Conservation (phyloP, 2,113 vertebrate species). For the Mastomys coucha region DNA sequence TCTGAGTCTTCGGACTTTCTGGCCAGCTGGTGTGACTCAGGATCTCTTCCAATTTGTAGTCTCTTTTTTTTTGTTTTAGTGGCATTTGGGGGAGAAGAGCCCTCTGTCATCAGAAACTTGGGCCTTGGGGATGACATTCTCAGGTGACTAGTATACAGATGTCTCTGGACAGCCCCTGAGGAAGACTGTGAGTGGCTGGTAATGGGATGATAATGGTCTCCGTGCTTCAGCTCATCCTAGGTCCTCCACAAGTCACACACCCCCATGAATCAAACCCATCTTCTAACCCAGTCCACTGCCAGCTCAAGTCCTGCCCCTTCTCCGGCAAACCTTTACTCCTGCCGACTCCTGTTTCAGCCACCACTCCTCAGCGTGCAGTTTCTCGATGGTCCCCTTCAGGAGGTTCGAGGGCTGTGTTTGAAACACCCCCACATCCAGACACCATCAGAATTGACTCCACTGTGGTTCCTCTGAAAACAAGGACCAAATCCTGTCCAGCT, state of each 20-base stretch:
- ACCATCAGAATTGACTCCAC: neutral
- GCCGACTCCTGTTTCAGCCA: neutral
- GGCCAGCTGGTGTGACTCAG: neutral
- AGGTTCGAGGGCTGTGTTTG: neutral
- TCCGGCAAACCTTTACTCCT: neutral
- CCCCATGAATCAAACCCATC: neutral
- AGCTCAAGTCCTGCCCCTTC: neutral
- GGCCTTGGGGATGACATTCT: neutral
- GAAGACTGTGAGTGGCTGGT: neutral
- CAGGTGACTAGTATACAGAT: neutral
- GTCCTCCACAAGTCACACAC: neutral
- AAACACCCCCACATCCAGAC: neutral
- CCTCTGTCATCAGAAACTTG: neutral
- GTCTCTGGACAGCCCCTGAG: neutral
- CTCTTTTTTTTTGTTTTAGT: neutral
- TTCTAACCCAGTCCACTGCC: neutral
- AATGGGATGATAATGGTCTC: neutral
- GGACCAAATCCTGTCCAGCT: neutral
- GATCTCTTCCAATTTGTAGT: neutral
- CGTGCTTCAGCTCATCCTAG: no score
- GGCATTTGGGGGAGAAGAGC: neutral
- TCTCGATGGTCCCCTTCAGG: neutral
- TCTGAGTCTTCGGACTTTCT: conserved; percentile 36
- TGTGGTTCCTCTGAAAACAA: neutral
- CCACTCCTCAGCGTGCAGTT: neutral